Base-by-base conservation (phyloP, 2,113 vertebrate genomes). In the Alligator mississippiensis region DNA sequence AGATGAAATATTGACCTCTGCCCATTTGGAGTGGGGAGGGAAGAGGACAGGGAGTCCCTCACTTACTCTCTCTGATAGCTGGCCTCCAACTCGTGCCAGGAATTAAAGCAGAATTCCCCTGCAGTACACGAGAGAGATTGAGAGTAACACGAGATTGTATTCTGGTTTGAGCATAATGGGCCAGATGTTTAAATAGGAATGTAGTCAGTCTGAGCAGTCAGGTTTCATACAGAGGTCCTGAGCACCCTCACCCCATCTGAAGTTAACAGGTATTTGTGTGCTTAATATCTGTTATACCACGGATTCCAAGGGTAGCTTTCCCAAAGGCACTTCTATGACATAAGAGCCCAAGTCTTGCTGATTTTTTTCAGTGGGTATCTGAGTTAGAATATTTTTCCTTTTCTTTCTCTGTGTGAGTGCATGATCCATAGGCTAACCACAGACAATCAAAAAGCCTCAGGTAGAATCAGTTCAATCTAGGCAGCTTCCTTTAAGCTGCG, bases 41-140 rank as follows among this genome's bases (percentile, higher is more conserved):
- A 68, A 72, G 68, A 92, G 76, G 63, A 90, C 78, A 90, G 68
- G 5, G 30, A 72, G 87, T 30, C 55, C 66, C 9, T 60, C 24
- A 59, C 58, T 8, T 70, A 34, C 30, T 30, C 68, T 70, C 30
- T 89, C 89, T 70, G 62, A 78, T 89, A 21, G 22, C 30, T 14
- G 8, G 68, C 79, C 47, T n/a, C 30, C 58, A 38, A 2, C 85
- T 30, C 58, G 64, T 22, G 11, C 30, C 30, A 38, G 68, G 22
- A 72, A 34, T 34, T 34, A 72, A 21, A 21, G 19, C 68, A 72
- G 68, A 72, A 22, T 34, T 72, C 68, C 5, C 38, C 30, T 21
- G 22, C 30, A 22, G 30, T 72, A 17, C 30, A 12, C 38, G 12
- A 72, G 30, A 19, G 11, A 38, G 30, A 38, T 19, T 38, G 68